Percentiles rank a stretch among this genome's conserved stretches.
These are phyloP conservation scores for Melanogrammus aeglefinus DNA, from an alignment of 2,797 vertebrate genomes.

Conservation along the genomic window DNA sequence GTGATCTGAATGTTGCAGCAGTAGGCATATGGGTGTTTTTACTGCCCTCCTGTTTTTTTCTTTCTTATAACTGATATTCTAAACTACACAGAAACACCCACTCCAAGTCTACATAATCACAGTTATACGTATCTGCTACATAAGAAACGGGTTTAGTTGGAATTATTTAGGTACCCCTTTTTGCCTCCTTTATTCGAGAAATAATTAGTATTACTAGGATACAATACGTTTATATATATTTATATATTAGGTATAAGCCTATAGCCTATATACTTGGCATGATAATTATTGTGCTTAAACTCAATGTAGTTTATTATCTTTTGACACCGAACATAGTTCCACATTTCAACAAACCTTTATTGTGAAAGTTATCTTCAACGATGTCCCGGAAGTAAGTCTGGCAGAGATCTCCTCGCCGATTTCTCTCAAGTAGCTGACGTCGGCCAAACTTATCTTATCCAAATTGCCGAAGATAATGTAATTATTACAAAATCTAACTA, in stretches of 20 bases:
- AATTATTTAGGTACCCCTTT: neutral
- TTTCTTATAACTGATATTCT: conserved; percentile 75
- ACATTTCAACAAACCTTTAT: conserved; percentile 24
- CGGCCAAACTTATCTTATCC: neutral
- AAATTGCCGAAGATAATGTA: neutral
- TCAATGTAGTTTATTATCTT: neutral
- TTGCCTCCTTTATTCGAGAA: neutral
- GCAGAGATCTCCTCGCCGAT: neutral
- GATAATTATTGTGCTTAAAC: neutral
- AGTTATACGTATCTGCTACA: neutral
- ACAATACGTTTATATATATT: neutral
- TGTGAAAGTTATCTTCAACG: conserved; percentile 7
- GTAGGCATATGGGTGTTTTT: conserved; percentile 57
- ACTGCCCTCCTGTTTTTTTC: neutral
- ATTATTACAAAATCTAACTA: neutral
- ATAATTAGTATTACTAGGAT: neutral
- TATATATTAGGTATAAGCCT: neutral
- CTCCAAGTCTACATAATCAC: neutral
- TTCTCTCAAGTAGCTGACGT: neutral
- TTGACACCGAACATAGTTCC: neutral
- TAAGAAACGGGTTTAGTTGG: neutral
- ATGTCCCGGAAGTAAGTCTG: conserved; percentile 13
- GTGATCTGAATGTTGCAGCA: neutral
- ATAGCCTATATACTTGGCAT: neutral
- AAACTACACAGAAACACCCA: neutral